Evolutionary conservation across 2,797 vertebrate species (phyloP).

Genomic region (Semaprochilodus insignis): DNA sequence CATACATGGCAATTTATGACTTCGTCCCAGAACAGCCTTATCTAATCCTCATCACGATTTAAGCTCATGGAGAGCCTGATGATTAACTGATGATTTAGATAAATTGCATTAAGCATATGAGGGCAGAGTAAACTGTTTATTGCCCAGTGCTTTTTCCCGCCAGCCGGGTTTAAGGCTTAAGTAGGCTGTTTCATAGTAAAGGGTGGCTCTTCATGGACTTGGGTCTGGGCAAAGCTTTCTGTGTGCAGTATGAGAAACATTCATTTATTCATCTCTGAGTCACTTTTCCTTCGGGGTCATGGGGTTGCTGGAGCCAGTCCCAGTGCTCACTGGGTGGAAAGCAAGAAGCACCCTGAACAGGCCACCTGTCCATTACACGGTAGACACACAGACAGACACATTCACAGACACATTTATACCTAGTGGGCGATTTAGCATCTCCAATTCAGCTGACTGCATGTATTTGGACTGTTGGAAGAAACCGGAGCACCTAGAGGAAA

Average conservation of each 20-base stretch:
- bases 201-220: background rate
- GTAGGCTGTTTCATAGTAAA: background rate
- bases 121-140: background rate
- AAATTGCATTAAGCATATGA: background rate
- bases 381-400: no score
- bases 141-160: background rate
- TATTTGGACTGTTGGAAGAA: no score
- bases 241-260: background rate
- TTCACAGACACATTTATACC: no score
- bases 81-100: conserved; percentile 9
- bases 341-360: no score
- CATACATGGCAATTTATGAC: conserved; percentile 1
- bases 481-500: no score
- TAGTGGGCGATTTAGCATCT: no score
- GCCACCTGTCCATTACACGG: no score
- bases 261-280: no score
- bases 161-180: background rate
- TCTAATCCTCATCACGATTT: conserved; percentile 10
- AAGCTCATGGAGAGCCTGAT: background rate
- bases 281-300: no score
- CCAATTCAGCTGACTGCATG: no score
- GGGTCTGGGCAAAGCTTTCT: background rate
- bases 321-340: no score
- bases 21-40: background rate
- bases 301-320: no score